These are phyloP conservation scores for Anastrepha obliqua DNA, from an alignment of 1,140 invertebrate genomes.

Conservation along the genomic window DNA sequence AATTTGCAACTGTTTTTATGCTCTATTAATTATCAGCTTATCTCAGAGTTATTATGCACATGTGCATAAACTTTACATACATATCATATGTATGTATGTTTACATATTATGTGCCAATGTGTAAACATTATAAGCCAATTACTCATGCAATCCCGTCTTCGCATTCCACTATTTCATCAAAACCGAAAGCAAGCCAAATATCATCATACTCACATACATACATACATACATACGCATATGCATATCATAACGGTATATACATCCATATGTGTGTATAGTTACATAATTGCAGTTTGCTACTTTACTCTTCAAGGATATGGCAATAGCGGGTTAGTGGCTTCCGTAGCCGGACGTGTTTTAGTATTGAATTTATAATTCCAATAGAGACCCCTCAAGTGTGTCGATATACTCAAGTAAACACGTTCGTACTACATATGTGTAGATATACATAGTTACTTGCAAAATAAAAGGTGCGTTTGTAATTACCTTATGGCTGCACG, in stretches of 20 bases:
- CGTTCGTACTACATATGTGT: too few species aligned
- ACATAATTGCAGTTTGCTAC: too few species aligned
- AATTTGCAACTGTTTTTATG: constrained; percentile 15
- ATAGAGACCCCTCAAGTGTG: neutral
- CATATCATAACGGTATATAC: too few species aligned
- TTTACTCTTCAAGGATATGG: neutral
- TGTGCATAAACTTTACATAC: neutral
- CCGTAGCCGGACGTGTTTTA: neutral
- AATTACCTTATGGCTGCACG: neutral
- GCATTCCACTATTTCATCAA: neutral
- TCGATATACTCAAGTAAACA: neutral
- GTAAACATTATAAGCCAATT: constrained; percentile 5
- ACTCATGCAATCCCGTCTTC: neutral
- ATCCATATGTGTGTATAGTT: too few species aligned
- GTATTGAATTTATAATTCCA: neutral
- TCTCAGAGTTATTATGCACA: neutral
- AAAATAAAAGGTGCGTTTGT: neutral
- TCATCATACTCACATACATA: too few species aligned
- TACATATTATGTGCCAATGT: neutral
- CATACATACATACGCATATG: too few species aligned
- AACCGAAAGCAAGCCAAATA: too few species aligned
- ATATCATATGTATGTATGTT: neutral
- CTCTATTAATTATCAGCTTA: constrained; percentile 12
- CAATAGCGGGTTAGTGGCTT: neutral
- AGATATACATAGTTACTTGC: neutral